Evolutionary conservation across 2,113 vertebrate genomes (phyloP).

Genomic region (Erythrolamprus reginae): DNA sequence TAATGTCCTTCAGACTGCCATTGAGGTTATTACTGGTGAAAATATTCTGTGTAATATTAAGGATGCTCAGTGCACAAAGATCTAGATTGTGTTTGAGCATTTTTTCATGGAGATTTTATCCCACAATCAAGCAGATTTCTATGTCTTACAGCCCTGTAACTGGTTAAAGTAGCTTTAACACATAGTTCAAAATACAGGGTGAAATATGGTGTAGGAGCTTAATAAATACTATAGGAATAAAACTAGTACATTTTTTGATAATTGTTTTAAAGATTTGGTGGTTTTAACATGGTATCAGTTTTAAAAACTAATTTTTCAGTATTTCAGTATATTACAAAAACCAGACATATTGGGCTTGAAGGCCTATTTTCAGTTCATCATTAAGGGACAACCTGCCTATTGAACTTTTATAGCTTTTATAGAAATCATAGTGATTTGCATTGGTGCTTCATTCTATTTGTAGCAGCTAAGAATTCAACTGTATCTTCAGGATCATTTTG

Average conservation of each 20-base stretch:
- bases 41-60: background rate
- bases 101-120: background rate
- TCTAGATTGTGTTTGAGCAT: background rate
- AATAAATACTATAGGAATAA: background rate
- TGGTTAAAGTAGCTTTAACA: background rate
- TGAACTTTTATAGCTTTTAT: background rate
- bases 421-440: background rate
- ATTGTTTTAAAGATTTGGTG: background rate
- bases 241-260: background rate
- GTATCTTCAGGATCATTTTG: background rate
- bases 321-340: background rate
- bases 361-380: background rate
- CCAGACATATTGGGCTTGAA: background rate
- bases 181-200: background rate
- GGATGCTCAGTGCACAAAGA: background rate
- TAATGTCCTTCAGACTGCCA: background rate
- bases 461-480: background rate
- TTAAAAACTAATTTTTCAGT: background rate
- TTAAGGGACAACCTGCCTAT: background rate
- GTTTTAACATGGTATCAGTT: background rate
- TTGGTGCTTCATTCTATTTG: background rate
- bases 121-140: background rate
- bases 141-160: background rate
- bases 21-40: background rate
- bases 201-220: background rate